Conservation (phyloP, 2,797 vertebrate genomes). For the Melanotaenia boesemani region DNA sequence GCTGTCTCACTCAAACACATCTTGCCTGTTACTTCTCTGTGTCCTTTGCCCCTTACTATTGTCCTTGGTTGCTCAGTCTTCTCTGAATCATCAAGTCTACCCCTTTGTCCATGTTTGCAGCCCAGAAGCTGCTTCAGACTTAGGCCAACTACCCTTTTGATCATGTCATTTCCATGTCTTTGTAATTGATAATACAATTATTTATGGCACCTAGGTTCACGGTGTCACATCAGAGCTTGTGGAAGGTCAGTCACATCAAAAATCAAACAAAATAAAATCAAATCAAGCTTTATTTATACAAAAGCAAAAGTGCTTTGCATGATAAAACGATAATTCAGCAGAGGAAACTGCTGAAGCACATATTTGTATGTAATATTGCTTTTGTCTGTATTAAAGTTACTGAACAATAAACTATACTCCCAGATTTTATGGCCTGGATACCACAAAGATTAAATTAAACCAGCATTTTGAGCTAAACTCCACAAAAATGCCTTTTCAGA, state of each 20-base stretch:
- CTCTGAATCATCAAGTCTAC: conserved; percentile 39
- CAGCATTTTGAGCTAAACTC: too few relatives aligned
- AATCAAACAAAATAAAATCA: background rate
- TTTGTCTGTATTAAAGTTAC: too few relatives aligned
- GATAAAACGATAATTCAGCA: too few relatives aligned
- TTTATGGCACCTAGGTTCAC: conserved; percentile 37
- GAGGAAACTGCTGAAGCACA: too few relatives aligned
- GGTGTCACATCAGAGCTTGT: conserved; percentile 30
- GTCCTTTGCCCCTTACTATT: conserved; percentile 32
- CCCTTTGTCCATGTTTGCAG: conserved; percentile 18
- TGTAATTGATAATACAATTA: conserved; percentile 29
- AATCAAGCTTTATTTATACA: too few relatives aligned
- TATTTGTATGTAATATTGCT: too few relatives aligned
- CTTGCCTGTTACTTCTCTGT: conserved; percentile 24
- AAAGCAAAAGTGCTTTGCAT: too few relatives aligned
- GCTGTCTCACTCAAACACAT: conserved; percentile 25
- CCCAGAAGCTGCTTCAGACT: conserved; percentile 4
- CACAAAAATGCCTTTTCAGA: too few relatives aligned
- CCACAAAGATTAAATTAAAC: too few relatives aligned
- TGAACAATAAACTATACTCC: too few relatives aligned
- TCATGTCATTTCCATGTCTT: conserved; percentile 26
- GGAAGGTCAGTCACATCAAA: conserved; percentile 37
- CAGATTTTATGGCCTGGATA: too few relatives aligned
- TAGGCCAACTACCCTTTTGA: conserved; percentile 17
- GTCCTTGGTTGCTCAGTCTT: conserved; percentile 28